Conservation (phyloP, 2,888 invertebrate genomes). For the Acanthosoma haemorrhoidale region DNA sequence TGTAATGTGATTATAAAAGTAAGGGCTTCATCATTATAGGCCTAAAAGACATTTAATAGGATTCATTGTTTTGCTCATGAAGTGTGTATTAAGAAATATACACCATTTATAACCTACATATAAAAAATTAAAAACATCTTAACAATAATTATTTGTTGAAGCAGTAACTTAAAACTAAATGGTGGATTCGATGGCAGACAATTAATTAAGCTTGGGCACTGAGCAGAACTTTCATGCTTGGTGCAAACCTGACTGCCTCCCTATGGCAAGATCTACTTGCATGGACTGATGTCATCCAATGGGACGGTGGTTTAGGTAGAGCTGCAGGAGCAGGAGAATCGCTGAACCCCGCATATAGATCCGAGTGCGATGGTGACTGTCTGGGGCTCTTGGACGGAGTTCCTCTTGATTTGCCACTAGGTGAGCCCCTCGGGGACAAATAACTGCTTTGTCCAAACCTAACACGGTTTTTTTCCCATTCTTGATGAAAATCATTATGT, state of each 20-base stretch:
- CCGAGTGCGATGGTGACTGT: constrained; percentile 33
- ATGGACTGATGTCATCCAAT: constrained; percentile 56
- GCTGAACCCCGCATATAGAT: constrained; percentile 63
- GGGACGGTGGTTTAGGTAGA: constrained; percentile 72
- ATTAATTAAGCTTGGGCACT: constrained; percentile 52
- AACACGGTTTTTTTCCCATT: constrained; percentile 27
- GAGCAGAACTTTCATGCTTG: constrained; percentile 55
- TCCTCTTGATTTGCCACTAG: constrained; percentile 36
- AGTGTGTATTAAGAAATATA: constrained; percentile 26
- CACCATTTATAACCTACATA: constrained; percentile 28
- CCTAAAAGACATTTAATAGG: constrained; percentile 28
- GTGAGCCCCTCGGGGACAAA: constrained; percentile 30
- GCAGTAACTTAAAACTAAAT: constrained; percentile 33
- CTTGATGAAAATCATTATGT: constrained; percentile 27
- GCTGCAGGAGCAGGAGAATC: constrained; percentile 73
- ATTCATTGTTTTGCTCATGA: constrained; percentile 34
- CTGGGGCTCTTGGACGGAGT: constrained; percentile 41
- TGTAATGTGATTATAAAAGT: constrained; percentile 31
- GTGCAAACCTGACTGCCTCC: constrained; percentile 44
- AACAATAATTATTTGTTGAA: constrained; percentile 26
- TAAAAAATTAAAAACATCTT: constrained; percentile 35
- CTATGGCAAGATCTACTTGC: constrained; percentile 46
- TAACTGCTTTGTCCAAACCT: constrained; percentile 25
- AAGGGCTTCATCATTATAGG: constrained; percentile 29
- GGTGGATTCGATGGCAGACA: constrained; percentile 28